These are phyloP conservation scores for Akabosia matsudoensis DNA, from an alignment of 1,140 invertebrate genomes.

Conservation along the genomic window DNA sequence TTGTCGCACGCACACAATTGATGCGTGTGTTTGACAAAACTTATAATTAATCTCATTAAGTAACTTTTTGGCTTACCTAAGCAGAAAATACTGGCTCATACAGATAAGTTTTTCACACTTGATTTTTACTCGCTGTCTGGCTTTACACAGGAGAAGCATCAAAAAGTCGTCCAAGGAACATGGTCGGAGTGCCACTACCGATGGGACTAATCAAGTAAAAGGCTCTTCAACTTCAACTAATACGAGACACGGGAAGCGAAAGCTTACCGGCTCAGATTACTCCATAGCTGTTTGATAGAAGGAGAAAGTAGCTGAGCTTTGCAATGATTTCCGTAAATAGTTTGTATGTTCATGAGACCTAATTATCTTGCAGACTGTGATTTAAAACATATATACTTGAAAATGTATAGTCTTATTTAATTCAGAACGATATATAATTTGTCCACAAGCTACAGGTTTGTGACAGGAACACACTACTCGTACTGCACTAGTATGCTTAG, in stretches of 20 bases:
- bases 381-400: neutral
- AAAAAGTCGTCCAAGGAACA: neutral
- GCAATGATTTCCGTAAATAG: neutral
- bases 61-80: neutral
- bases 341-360: neutral
- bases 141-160: neutral
- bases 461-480: too few relatives aligned
- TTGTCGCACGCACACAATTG: neutral
- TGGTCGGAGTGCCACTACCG: neutral
- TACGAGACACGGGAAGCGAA: slow-evolving; percentile 25
- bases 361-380: neutral
- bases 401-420: neutral
- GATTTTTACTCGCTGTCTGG: neutral
- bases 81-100: too few relatives aligned
- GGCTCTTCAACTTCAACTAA: slow-evolving; percentile 27
- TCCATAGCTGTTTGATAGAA: slow-evolving; percentile 36
- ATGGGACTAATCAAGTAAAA: neutral
- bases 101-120: neutral
- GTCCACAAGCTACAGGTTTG: too few relatives aligned
- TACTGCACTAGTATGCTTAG: too few relatives aligned
- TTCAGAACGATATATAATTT: too few relatives aligned
- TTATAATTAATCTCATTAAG: neutral
- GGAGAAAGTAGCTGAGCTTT: neutral
- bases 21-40: neutral
- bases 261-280: slow-evolving; percentile 28